Percentiles rank a stretch among this genome's conserved stretches.
phyloP scores from a whole-genome alignment of 2,888 invertebrate genomes.

The Nymphalis polychloros region DNA sequence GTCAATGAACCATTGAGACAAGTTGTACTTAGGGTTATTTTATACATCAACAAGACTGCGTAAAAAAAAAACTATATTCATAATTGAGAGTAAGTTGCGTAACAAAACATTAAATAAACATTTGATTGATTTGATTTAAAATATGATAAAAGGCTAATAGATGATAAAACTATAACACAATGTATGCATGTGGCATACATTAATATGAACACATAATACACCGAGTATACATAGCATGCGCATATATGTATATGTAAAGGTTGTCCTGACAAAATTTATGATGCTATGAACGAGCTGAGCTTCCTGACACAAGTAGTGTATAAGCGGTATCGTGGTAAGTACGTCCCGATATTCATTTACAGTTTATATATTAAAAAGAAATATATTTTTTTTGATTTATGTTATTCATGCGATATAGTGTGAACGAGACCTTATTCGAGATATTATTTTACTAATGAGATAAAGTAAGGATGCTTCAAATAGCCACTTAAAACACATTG shows the following conservation, averaged over 20 bases:
- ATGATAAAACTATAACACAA: not conserved
- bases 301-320: too few species aligned
- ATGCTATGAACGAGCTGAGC: too few species aligned
- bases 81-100: not conserved
- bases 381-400: not conserved
- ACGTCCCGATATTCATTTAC: too few species aligned
- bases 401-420: not conserved
- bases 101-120: too few species aligned
- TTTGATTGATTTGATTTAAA: not conserved
- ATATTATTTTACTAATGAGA: slow-evolving; percentile 54
- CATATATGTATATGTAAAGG: not conserved
- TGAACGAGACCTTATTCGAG: not conserved
- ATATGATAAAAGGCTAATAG: not conserved
- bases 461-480: slow-evolving; percentile 48
- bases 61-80: not conserved
- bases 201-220: not conserved
- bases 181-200: too few species aligned
- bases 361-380: not conserved
- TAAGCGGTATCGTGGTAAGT: too few species aligned
- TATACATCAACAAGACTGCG: not conserved
- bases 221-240: not conserved
- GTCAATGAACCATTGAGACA: slow-evolving; percentile 40
- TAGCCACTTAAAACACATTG: slow-evolving; percentile 50
- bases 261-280: too few species aligned
- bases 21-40: slow-evolving; percentile 6